Evolutionary conservation across 2,797 vertebrate genomes (phyloP).

Genomic region (Peromyscus aztecus): DNA sequence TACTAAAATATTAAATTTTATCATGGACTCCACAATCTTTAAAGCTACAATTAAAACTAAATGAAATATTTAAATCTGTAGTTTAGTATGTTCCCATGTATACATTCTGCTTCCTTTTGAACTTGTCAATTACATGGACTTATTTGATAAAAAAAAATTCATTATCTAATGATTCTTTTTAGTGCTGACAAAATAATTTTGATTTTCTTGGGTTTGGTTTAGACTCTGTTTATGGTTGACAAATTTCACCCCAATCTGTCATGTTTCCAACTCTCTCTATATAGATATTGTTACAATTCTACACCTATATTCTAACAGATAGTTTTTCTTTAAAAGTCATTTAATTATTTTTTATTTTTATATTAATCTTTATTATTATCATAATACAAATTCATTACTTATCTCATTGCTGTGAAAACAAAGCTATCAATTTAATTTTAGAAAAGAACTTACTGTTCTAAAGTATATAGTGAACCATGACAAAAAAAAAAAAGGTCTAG

Average conservation of each 20-base stretch:
- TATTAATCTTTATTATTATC: not conserved
- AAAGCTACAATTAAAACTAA: not conserved
- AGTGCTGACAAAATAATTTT: not conserved
- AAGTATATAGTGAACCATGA: not conserved
- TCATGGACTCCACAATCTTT: not conserved
- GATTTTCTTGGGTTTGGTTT: not conserved
- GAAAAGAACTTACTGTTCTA: not conserved
- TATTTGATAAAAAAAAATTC: not conserved
- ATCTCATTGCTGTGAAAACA: not conserved
- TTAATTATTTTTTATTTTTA: not conserved
- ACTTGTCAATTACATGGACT: not conserved
- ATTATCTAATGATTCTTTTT: not conserved
- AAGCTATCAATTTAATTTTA: too few relatives aligned
- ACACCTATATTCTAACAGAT: not conserved
- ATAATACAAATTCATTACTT: not conserved
- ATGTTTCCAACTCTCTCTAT: not conserved
- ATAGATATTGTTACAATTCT: not conserved
- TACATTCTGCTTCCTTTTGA: not conserved
- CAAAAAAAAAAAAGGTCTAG: too few relatives aligned
- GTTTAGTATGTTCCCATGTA: not conserved
- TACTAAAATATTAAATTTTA: not conserved
- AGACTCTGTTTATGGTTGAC: not conserved
- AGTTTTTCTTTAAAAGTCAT: not conserved
- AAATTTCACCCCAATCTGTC: not conserved
- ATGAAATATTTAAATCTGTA: not conserved